Base-by-base conservation (phyloP, 2,113 vertebrate species). In the Tragelaphus strepsiceros region DNA sequence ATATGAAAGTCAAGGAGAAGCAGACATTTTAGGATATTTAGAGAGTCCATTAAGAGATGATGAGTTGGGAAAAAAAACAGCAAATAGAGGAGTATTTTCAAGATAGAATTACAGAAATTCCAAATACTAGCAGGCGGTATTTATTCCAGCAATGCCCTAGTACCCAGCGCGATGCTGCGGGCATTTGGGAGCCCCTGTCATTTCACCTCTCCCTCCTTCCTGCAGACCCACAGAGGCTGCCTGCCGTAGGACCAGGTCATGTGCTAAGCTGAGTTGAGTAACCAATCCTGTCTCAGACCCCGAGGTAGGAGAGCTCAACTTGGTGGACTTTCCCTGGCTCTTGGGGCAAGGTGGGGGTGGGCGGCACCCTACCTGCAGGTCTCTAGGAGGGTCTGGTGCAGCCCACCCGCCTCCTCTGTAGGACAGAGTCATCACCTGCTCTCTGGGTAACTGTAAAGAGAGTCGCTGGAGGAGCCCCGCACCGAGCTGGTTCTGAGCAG, bases 1-100 rank as follows among this genome's bases (percentile, higher is more conserved):
- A 49, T n/a, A 61, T 15, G 14, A 91, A 93, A 74, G 71, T 97
- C 88, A 97, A 91, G 87, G 59, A 87, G 94, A 98, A 81, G 61
- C 21, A 93, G 49, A 54, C 81, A 92, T 62, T 96, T 90, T 61
- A 91, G 93, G 24, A 26, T 85, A 54, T 88, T 97, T 64, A 94
- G 43, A 58, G 35, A 91, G 7, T 43, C 28, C 32, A 49, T 85
- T 67, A 90, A 61, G 77, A 35, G 24, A 71, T 59, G 10, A 58
- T 93, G 88, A 88, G 8, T 35, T 49, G 49, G 30, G 35, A 87
- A 35, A 59, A 74, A 74, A 39, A 39, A 43, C 2, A 85, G 13
- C 35, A 94, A 49, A 64, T 39, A 17, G 1, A 51, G 3, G 7
- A 8, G 10, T 10, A 61, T 71, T 98, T 94, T 88, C 14, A 95